Evolutionary conservation across 2,113 vertebrate genomes (phyloP).

Genomic region (Romanogobio albipinnatus): DNA sequence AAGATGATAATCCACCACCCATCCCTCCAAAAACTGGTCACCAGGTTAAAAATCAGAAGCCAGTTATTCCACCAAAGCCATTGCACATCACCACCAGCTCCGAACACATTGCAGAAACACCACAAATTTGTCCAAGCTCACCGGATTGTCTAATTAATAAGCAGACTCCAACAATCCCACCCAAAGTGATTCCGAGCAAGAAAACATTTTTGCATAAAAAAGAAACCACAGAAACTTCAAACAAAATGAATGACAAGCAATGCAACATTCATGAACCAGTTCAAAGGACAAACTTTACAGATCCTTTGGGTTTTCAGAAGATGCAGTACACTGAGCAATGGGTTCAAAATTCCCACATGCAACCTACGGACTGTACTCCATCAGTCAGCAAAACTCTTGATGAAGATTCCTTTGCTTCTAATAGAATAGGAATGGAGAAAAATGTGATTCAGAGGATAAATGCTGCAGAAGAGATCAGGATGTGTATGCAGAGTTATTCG

Average conservation of each 20-base stretch:
- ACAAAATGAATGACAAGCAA: neutral
- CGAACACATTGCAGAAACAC: slow-evolving; percentile 16
- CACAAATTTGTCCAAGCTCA: neutral
- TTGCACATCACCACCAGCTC: slow-evolving; percentile 61
- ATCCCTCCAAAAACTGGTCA: slow-evolving; percentile 62
- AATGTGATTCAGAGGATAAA: slow-evolving; percentile 67
- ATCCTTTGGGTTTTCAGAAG: slow-evolving; percentile 29
- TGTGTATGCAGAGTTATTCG: slow-evolving; percentile 53
- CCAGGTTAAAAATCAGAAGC: slow-evolving; percentile 63
- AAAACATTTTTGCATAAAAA: neutral
- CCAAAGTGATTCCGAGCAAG: neutral
- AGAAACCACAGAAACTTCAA: slow-evolving; percentile 7
- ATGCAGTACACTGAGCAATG: slow-evolving; percentile 39
- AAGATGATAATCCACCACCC: slow-evolving; percentile 53
- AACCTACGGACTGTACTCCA: slow-evolving; percentile 1
- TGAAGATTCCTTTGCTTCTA: slow-evolving; percentile 14
- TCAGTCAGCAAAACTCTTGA: slow-evolving; percentile 26
- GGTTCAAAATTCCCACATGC: slow-evolving; percentile 32
- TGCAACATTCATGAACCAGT: neutral
- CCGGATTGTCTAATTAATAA: neutral
- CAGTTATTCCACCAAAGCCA: slow-evolving; percentile 74
- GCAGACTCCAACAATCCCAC: neutral
- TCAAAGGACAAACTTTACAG: slow-evolving; percentile 33
- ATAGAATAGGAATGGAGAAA: slow-evolving; percentile 63
- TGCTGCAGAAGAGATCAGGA: slow-evolving; percentile 66